Evolutionary conservation across 2,888 invertebrate genomes (phyloP).

Genomic region (Cephus runcator): DNA sequence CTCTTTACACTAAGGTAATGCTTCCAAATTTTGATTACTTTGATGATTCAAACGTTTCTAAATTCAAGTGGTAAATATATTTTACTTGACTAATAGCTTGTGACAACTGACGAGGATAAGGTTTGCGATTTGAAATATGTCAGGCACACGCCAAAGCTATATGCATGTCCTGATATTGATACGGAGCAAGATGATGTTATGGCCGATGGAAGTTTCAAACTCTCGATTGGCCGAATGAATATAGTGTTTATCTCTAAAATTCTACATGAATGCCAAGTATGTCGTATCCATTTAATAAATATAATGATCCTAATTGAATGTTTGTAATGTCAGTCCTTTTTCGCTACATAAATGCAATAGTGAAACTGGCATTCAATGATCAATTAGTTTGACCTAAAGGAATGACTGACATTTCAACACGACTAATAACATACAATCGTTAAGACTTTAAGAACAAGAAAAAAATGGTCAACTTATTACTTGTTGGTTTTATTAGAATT

Average conservation of each 20-base stretch:
- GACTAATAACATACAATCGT: background rate
- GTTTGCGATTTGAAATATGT: conserved; percentile 84
- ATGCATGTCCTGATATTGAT: conserved; percentile 67
- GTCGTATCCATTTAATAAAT: conserved; percentile 1
- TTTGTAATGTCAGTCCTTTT: background rate
- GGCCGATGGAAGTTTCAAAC: conserved; percentile 77
- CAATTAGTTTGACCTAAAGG: no score
- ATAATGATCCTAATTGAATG: background rate
- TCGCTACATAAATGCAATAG: background rate
- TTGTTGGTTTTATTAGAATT: conserved; percentile 63
- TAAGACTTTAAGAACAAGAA: background rate
- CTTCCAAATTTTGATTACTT: background rate
- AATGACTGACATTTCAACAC: no score
- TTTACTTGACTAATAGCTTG: conserved; percentile 67
- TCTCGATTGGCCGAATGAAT: conserved; percentile 79
- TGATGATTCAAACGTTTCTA: background rate
- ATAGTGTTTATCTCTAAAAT: conserved; percentile 76
- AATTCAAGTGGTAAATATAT: background rate
- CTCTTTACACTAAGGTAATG: conserved; percentile 78
- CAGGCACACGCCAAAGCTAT: conserved; percentile 72
- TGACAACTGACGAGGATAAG: conserved; percentile 83
- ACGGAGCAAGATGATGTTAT: conserved; percentile 67
- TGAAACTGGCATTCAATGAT: background rate
- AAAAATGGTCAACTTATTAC: no score
- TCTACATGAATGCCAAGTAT: conserved; percentile 74